These are phyloP conservation scores for Ibidorhyncha struthersii DNA, from an alignment of 2,113 vertebrate species.

Conservation along the genomic window DNA sequence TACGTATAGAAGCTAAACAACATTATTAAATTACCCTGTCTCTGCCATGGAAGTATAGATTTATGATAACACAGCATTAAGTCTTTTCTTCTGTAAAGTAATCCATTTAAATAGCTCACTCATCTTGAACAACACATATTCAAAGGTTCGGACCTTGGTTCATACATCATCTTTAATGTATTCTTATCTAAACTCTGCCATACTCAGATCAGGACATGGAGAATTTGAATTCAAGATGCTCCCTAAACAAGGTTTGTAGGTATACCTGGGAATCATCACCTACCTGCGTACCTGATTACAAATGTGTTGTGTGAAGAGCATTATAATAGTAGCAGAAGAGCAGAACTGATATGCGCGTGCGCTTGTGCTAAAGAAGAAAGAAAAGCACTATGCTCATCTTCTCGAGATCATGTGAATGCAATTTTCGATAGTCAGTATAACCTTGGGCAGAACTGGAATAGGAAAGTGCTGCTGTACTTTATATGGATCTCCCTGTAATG, in stretches of 20 bases:
- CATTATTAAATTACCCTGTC: not conserved
- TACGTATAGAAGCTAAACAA: not conserved
- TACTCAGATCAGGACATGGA: not conserved
- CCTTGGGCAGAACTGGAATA: not conserved
- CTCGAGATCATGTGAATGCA: not conserved
- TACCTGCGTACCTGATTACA: not conserved
- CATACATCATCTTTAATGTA: conserved; percentile 19
- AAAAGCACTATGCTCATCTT: not conserved
- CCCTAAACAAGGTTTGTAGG: not conserved
- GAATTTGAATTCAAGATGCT: not conserved
- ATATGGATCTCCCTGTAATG: not conserved
- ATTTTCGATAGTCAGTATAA: not conserved
- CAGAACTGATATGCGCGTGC: not conserved
- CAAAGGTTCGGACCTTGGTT: not conserved
- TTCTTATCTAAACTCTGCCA: not conserved
- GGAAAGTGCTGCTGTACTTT: not conserved
- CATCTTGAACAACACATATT: not conserved
- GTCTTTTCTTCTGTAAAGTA: conserved; percentile 1
- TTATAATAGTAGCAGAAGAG: not conserved
- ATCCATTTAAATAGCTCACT: conserved; percentile 24
- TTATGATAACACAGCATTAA: conserved; percentile 22
- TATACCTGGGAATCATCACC: not conserved
- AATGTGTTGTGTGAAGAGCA: not conserved
- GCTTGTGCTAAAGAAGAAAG: not conserved
- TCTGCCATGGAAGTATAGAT: not conserved